These are phyloP conservation scores for Pithys albifrons DNA, from an alignment of 2,113 vertebrate genomes.

Conservation along the genomic window DNA sequence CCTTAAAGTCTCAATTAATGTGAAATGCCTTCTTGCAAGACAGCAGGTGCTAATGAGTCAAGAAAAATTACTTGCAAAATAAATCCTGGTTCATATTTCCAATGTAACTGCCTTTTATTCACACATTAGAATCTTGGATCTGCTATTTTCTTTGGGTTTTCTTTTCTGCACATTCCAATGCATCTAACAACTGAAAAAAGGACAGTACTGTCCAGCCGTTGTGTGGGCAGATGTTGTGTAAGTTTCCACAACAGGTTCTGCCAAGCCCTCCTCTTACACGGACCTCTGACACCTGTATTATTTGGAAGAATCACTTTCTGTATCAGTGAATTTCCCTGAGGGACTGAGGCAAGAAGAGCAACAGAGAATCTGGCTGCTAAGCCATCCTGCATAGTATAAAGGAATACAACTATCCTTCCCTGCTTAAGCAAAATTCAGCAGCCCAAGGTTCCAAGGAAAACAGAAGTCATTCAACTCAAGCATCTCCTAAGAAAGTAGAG, in stretches of 20 bases:
- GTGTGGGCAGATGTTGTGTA: conserved; percentile 53
- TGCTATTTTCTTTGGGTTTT: not conserved
- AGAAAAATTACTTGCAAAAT: not conserved
- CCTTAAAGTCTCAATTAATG: not conserved
- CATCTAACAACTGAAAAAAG: conserved; percentile 66
- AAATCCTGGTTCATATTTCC: not conserved
- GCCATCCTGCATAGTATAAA: not conserved
- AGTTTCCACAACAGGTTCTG: conserved; percentile 45
- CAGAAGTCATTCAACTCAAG: not conserved
- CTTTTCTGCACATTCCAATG: conserved; percentile 14
- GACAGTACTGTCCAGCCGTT: conserved; percentile 42
- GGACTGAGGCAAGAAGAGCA: conserved; percentile 12
- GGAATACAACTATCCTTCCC: not conserved
- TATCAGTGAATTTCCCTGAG: not conserved
- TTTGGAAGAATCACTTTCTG: conserved; percentile 44
- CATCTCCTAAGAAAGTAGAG: not conserved
- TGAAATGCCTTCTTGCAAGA: not conserved
- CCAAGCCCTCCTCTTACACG: conserved; percentile 27
- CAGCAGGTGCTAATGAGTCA: not conserved
- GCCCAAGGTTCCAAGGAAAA: not conserved
- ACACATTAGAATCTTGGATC: not conserved
- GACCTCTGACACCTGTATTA: conserved; percentile 52
- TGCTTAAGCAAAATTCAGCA: not conserved
- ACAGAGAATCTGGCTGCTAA: not conserved
- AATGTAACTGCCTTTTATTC: not conserved